Conservation (phyloP, 2,113 vertebrate genomes). For the Strix aluco region DNA sequence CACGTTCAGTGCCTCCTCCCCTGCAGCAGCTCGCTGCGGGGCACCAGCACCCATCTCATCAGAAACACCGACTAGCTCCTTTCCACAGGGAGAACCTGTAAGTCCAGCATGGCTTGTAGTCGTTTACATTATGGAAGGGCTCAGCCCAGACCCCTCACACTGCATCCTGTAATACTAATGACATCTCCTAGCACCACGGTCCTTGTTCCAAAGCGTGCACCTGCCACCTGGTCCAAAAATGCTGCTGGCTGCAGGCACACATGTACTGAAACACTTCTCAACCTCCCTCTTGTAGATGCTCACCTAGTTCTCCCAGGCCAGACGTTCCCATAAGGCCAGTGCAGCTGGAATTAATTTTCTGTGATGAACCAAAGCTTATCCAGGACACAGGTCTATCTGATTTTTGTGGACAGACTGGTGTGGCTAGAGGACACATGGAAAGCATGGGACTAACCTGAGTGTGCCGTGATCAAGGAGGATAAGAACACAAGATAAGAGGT, state of each 20-base stretch:
- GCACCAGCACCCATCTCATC: neutral
- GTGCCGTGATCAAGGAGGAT: neutral
- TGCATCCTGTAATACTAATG: rapidly evolving
- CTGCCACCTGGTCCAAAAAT: neutral
- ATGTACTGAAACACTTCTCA: neutral
- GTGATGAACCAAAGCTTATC: neutral
- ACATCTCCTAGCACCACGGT: neutral
- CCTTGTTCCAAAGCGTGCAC: neutral
- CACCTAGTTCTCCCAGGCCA: neutral
- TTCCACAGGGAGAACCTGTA: neutral
- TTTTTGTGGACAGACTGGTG: neutral
- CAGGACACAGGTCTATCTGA: neutral
- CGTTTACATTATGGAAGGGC: neutral
- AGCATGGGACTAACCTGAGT: neutral
- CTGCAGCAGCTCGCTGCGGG: rapidly evolving
- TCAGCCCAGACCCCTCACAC: neutral
- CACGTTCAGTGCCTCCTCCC: rapidly evolving
- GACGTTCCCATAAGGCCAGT: neutral
- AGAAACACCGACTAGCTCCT: neutral
- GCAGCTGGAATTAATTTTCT: neutral
- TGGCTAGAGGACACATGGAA: neutral
- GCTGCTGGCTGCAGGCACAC: neutral
- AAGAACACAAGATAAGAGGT: neutral
- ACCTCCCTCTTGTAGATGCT: neutral
- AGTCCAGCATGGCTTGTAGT: neutral